Base-by-base conservation (phyloP, 2,797 vertebrate genomes). In the Enteromius unitaeniatus region DNA sequence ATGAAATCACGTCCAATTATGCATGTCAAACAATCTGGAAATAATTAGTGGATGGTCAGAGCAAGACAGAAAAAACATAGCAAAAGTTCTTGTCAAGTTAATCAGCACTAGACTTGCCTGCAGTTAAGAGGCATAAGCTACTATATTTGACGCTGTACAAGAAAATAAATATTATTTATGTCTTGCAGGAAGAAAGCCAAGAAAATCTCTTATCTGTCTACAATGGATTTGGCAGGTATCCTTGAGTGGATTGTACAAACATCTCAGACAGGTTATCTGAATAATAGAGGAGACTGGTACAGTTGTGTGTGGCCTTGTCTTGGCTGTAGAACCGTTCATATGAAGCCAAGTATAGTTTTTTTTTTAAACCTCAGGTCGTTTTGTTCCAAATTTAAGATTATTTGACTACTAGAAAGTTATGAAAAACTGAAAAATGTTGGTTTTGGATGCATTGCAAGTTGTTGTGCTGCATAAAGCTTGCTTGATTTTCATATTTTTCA, bases 21-120 rank as follows among this genome's bases (percentile, higher is more conserved):
- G 23, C 17, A 70, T 68, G 45, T 23, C 62, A 58, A n/a, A 80
- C 6, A 70, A 45, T 80, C 67, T 80, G 67, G 67, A 80, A 70
- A 28, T 58, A 60, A 21, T 70, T 6, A 69, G 31, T 21, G 23
- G 3, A 70, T 4, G 7, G 34, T 58, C 65, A 80, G n/a, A 80
- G 13, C 34, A 70, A 51, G 21, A 69, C 1, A 13, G 1, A 23
- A 37, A 15, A 9, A 34, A 15, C 19, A 37, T 1, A 17, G 21
- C 62, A 37, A 68, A 51, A 4, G 34, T 42, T 42, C 3, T 69
- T 80, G 65, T 55, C 4, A 42, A 45, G 17, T 51, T 68, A 37
- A 68, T 34, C 49, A 8, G 11, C 7, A 14, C 40, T 72, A 6
- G 23, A 42, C 21, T 53, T 5, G 5, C 60, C 11, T 51, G 64